Percentiles rank a stretch among this genome's conserved stretches.
Conservation (phyloP, 2,888 invertebrate genomes). For the Ectemnius continuus region DNA sequence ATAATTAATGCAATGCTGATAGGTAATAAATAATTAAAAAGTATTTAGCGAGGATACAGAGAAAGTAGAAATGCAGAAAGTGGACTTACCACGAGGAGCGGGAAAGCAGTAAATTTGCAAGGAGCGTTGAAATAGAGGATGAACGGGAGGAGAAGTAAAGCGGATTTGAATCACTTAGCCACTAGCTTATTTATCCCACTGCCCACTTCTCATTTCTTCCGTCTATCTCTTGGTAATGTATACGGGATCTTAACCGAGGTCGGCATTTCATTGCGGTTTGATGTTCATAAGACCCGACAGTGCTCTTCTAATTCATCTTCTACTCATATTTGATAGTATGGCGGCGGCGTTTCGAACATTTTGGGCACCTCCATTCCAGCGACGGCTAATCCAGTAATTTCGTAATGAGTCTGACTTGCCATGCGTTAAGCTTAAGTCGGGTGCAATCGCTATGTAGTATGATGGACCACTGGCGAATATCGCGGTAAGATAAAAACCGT, state of each 20-base stretch:
- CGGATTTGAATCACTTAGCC: conserved; percentile 64
- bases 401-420: conserved; percentile 62
- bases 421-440: conserved; percentile 58
- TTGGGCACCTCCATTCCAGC: conserved; percentile 26
- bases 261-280: conserved; percentile 63
- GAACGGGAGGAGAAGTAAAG: conserved; percentile 42
- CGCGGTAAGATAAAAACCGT: conserved; percentile 56
- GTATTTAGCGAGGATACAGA: background rate
- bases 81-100: conserved; percentile 43
- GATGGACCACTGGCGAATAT: conserved; percentile 37
- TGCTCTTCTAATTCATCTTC: conserved; percentile 16
- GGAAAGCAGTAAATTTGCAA: conserved; percentile 5
- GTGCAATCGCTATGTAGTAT: conserved; percentile 13
- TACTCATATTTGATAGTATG: too few relatives aligned
- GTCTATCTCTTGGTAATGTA: conserved; percentile 38
- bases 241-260: conserved; percentile 59
- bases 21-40: background rate
- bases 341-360: conserved; percentile 19
- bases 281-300: conserved; percentile 52
- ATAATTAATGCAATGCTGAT: too few relatives aligned
- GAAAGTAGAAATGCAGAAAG: conserved; percentile 18
- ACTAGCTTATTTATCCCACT: conserved; percentile 43
- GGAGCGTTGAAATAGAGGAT: too few relatives aligned
- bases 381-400: conserved; percentile 56
- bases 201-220: conserved; percentile 39